Conservation (phyloP, 2,113 vertebrate species). For the Entelurus aequoreus region DNA sequence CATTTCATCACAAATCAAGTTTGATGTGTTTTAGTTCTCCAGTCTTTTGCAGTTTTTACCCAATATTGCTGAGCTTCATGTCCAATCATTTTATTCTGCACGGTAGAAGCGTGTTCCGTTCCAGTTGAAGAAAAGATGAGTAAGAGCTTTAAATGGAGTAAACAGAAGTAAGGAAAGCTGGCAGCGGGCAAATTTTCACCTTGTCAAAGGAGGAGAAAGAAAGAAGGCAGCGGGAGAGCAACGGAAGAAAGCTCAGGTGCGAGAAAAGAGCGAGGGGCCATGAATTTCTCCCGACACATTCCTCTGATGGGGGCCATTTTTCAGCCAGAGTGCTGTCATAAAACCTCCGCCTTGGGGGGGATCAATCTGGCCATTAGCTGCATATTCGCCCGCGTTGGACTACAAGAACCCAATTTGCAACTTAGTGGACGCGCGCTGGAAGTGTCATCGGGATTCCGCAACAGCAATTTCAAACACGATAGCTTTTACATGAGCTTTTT, state of each 20-base stretch:
- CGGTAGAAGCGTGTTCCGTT: neutral
- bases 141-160: no score
- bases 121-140: neutral
- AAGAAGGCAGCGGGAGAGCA: slow-evolving; percentile 2
- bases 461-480: slow-evolving; percentile 6
- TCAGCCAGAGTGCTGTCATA: slow-evolving; percentile 48
- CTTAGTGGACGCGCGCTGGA: slow-evolving; percentile 19
- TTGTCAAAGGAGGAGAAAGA: slow-evolving; percentile 24
- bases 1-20: neutral
- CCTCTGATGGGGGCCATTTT: slow-evolving; percentile 42
- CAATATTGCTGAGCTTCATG: no score
- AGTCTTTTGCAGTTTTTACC: no score
- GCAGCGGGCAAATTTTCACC: slow-evolving; percentile 30
- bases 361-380: slow-evolving; percentile 50
- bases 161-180: neutral
- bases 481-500: neutral
- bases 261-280: slow-evolving; percentile 9
- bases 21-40: neutral
- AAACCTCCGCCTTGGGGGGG: slow-evolving; percentile 39
- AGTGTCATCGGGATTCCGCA: slow-evolving; percentile 7
- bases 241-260: neutral
- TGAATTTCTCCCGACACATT: slow-evolving; percentile 46
- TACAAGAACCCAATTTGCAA: slow-evolving; percentile 38
- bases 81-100: no score
- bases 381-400: slow-evolving; percentile 28